Base-by-base conservation (phyloP, 2,113 vertebrate genomes). In the Gasterosteus nipponicus region DNA sequence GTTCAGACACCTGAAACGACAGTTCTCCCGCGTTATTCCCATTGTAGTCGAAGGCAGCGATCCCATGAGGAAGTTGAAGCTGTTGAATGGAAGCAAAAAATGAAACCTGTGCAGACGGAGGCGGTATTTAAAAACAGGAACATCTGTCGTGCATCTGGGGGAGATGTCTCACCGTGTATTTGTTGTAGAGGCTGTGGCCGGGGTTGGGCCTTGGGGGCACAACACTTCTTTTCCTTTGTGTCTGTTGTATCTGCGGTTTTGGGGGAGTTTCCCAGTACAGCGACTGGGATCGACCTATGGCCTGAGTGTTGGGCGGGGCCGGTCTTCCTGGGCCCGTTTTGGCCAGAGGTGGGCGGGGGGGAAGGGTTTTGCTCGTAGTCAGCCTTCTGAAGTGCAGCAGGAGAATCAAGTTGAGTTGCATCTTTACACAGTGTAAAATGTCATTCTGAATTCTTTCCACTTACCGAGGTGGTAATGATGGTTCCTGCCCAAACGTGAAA, bases 101-200 rank as follows among this genome's bases (percentile, higher is more conserved):
- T 2, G 0, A 33, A 65, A 78, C n/a, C 74, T 3, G 0, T 11
- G 51, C 53, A 39, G n/a, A 63, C 22, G 8, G 38, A 35, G 22
- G 16, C 3, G 2, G 1, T 22, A 46, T 10, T 5, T 44, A 3
- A 63, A 63, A 61, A 42, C 18, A 47, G 22, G 22, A 26, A 26
- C 22, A 26, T 26, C 22, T 26, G 5, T 15, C 1, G 3, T 39
- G n/a, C 41, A 19, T 26, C 22, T 26, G 19, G 5, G 5, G 47
- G 49, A 35, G 51, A 1, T 46, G 2, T 60, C 92, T 97, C 74
- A 99, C 98, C 68, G 92, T 94, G 85, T 99, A 99, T 82, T 96
- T 97, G 88, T 93, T 98, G 93, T 99, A 99, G 70, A 99, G 96
- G 71, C 89, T 93, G 83, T 99, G 98, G 79, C 98, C 97, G 0